A percentile compares a stretch with the other conserved stretches of the same genome.
phyloP scores from a whole-genome alignment of 2,888 invertebrate species.

The Abrostola tripartita region DNA sequence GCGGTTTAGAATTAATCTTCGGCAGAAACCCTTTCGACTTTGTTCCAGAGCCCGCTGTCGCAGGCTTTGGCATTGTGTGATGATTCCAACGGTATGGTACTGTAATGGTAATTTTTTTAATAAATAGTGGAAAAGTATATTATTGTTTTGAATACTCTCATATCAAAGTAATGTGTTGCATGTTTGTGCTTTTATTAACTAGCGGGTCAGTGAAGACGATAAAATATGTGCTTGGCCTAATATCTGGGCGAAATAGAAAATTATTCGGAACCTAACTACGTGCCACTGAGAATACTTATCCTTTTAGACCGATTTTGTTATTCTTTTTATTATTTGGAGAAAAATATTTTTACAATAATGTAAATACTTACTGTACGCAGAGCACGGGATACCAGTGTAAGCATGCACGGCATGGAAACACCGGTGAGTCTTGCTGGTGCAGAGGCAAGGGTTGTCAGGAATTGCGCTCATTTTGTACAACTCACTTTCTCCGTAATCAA shows the following conservation, averaged over 20 bases:
- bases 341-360: not conserved
- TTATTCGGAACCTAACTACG: not conserved
- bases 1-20: constrained; percentile 88
- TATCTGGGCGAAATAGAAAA: not conserved
- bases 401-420: constrained; percentile 97
- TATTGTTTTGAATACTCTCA: too few relatives aligned
- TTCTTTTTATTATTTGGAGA: not conserved
- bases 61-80: constrained; percentile 93
- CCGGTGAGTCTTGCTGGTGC: constrained; percentile 95
- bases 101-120: constrained; percentile 73
- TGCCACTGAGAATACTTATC: constrained; percentile 3
- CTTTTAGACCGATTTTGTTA: not conserved
- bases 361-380: constrained; percentile 93
- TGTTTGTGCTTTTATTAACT: too few relatives aligned
- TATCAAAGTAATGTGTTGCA: too few relatives aligned
- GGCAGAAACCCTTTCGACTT: constrained; percentile 90
- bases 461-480: constrained; percentile 90
- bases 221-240: too few relatives aligned
- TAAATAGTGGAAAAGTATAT: too few relatives aligned
- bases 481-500: constrained; percentile 85
- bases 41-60: constrained; percentile 81
- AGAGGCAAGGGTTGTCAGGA: constrained; percentile 93
- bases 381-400: constrained; percentile 96
- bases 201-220: too few relatives aligned
- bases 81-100: constrained; percentile 93